phyloP scores from a whole-genome alignment of 2,888 invertebrate species.

The Limnephilus lunatus region DNA sequence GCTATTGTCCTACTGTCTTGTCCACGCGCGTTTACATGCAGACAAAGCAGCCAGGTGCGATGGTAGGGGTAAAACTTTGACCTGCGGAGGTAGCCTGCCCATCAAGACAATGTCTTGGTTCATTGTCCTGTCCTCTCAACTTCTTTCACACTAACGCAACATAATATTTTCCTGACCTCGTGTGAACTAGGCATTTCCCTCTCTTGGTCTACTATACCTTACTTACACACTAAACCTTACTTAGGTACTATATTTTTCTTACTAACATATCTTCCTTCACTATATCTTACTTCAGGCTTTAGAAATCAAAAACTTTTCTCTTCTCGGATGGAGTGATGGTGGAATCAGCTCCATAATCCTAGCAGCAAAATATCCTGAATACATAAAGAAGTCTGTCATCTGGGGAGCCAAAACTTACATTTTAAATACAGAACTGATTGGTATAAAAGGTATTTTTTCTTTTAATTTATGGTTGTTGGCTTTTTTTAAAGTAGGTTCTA shows the following conservation, averaged over 20 bases:
- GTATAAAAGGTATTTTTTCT: constrained; percentile 76
- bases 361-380: constrained; percentile 83
- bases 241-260: not conserved
- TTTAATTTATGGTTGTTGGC: not conserved
- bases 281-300: constrained; percentile 74
- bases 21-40: too few relatives aligned
- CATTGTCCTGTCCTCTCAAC: too few relatives aligned
- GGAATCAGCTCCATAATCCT: constrained; percentile 87
- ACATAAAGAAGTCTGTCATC: constrained; percentile 84
- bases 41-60: too few relatives aligned
- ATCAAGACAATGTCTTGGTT: too few relatives aligned
- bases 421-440: constrained; percentile 81
- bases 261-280: not conserved
- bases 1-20: too few relatives aligned
- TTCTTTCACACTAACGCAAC: too few relatives aligned
- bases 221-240: not conserved
- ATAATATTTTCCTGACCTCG: too few relatives aligned
- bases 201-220: not conserved
- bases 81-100: too few relatives aligned
- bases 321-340: constrained; percentile 95
- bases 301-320: constrained; percentile 82
- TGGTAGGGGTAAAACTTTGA: too few relatives aligned
- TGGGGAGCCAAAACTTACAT: constrained; percentile 89
- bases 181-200: too few relatives aligned
- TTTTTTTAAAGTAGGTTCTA: not conserved